Evolutionary conservation across 2,797 vertebrate genomes (phyloP).

Genomic region (Erithacus rubecula): DNA sequence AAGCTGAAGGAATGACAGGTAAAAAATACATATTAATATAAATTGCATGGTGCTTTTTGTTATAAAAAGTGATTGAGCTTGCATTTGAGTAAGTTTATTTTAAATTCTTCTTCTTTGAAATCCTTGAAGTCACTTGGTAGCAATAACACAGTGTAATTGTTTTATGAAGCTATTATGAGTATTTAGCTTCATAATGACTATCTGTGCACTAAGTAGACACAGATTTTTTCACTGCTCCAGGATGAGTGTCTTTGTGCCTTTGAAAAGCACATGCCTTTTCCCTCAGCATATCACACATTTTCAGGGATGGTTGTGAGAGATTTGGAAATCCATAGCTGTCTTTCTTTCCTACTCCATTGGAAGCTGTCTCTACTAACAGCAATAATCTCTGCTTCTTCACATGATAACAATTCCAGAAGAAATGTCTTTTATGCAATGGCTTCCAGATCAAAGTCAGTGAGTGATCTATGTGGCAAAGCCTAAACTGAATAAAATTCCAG

Average conservation of each 20-base stretch:
- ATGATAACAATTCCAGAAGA: not conserved
- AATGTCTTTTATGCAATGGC: not conserved
- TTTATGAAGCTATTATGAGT: slow-evolving; percentile 26
- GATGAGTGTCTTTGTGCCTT: not conserved
- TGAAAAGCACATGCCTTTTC: not conserved
- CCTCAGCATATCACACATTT: not conserved
- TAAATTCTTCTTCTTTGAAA: not conserved
- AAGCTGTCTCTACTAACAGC: not conserved
- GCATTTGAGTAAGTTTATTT: not conserved
- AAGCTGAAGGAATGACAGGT: slow-evolving; percentile 53
- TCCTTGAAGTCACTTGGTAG: slow-evolving; percentile 1
- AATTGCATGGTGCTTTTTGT: slow-evolving; percentile 25
- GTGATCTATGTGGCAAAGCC: not conserved
- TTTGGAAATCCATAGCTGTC: not conserved
- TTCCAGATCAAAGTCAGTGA: not conserved
- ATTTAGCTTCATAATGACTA: slow-evolving; percentile 4
- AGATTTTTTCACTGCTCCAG: not conserved
- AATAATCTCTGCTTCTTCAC: not conserved
- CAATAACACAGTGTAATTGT: not conserved
- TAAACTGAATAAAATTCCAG: not conserved
- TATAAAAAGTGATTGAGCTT: slow-evolving; percentile 38
- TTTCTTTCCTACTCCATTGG: not conserved
- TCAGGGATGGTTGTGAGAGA: not conserved
- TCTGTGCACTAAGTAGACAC: not conserved
- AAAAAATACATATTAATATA: slow-evolving; percentile 48